Percentiles rank a stretch among this genome's conserved stretches.
Evolutionary conservation across 2,113 vertebrate species (phyloP).

Genomic region (Cephalopterus ornatus): DNA sequence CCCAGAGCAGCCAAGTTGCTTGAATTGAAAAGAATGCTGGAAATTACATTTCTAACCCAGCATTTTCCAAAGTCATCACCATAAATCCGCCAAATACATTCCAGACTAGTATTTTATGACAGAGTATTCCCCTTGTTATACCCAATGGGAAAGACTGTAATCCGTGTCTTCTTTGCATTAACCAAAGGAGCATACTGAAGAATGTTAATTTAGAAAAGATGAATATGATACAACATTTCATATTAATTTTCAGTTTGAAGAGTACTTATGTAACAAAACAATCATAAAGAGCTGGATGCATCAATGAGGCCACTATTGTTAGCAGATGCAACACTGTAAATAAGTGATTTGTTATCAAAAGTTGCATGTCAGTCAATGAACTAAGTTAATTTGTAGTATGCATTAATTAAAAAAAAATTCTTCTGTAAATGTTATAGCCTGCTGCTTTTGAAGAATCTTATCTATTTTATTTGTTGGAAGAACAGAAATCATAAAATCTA

Average conservation of each 20-base stretch:
- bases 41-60: background rate
- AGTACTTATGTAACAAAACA: background rate
- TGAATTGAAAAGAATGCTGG: background rate
- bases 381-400: background rate
- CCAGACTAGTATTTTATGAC: background rate
- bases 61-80: background rate
- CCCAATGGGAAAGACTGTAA: background rate
- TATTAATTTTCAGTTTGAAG: background rate
- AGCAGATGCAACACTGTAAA: background rate
- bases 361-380: background rate
- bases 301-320: background rate
- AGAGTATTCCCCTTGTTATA: background rate
- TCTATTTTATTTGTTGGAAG: background rate
- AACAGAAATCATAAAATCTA: background rate
- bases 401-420: background rate
- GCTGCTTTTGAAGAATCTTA: background rate
- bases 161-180: background rate
- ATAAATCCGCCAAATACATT: slow-evolving; percentile 27
- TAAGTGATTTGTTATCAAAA: background rate
- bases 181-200: background rate
- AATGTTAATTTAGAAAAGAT: slow-evolving; percentile 1
- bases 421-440: background rate
- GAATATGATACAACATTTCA: background rate
- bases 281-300: background rate
- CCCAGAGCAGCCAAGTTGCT: background rate